phyloP scores from a whole-genome alignment of 1,140 invertebrate species.

The Dreissena rostriformis region DNA sequence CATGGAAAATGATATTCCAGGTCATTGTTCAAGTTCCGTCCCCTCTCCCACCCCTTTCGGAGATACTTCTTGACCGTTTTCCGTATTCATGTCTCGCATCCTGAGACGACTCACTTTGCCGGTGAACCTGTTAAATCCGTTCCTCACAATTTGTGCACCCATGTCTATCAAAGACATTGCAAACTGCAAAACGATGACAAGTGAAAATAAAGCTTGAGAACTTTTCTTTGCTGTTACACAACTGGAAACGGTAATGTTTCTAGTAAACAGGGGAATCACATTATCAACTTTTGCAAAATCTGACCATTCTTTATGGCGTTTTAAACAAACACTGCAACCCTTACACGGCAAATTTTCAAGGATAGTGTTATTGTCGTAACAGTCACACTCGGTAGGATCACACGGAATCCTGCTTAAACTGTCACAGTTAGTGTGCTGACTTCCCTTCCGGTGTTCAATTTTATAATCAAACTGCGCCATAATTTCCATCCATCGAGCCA shows the following conservation, averaged over 20 bases:
- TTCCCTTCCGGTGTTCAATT: constrained; percentile 53
- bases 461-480: constrained; percentile 57
- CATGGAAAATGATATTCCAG: no score
- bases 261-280: constrained; percentile 15
- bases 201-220: no score
- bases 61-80: no score
- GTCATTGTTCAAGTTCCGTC: no score
- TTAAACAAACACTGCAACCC: not conserved
- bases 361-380: constrained; percentile 13
- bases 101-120: no score
- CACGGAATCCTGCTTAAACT: constrained; percentile 46
- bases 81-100: no score
- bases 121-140: no score
- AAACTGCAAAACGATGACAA: no score
- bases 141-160: no score
- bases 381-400: constrained; percentile 8
- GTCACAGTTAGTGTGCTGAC: constrained; percentile 56
- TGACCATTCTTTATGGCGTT: constrained; percentile 22
- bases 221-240: no score
- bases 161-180: no score
- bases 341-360: constrained; percentile 8
- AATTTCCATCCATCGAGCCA: constrained; percentile 67
- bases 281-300: constrained; percentile 31
- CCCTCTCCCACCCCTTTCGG: no score
- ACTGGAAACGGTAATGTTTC: constrained; percentile 15